Evolutionary conservation across 1,140 invertebrate species (phyloP).

Genomic region (Nasonia longicornis): DNA sequence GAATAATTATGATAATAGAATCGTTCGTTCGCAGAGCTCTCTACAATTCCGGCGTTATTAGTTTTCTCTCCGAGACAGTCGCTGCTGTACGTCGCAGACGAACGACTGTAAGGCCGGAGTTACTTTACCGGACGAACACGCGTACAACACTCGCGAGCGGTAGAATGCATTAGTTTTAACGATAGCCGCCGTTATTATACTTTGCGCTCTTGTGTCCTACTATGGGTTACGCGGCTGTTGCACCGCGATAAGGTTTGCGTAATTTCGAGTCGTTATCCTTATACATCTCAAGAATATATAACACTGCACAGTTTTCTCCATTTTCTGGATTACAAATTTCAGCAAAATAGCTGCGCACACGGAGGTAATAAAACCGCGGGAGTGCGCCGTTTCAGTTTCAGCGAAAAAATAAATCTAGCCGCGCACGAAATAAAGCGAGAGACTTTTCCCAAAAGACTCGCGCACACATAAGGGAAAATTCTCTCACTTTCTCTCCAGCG

Average conservation of each 20-base stretch:
- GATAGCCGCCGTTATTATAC: not conserved
- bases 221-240: not conserved
- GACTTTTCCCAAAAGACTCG: not conserved
- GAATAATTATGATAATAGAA: not conserved
- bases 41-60: not conserved
- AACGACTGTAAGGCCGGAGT: not conserved
- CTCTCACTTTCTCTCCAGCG: not conserved
- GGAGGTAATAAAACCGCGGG: too few species aligned
- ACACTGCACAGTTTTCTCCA: too few species aligned
- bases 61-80: not conserved
- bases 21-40: not conserved
- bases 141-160: not conserved
- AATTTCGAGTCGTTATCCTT: too few species aligned
- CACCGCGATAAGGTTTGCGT: too few species aligned
- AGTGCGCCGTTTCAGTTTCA: too few species aligned
- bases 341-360: too few species aligned
- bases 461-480: too few species aligned
- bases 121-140: not conserved
- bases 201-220: not conserved
- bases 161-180: constrained; percentile 27
- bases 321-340: too few species aligned
- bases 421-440: too few species aligned
- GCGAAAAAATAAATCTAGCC: too few species aligned
- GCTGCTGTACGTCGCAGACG: not conserved
- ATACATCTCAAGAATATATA: too few species aligned